Evolutionary conservation across 2,113 vertebrate species (phyloP), one percentile per base, ranked within the genome.

Genomic region (Vulpes vulpes): DNA sequence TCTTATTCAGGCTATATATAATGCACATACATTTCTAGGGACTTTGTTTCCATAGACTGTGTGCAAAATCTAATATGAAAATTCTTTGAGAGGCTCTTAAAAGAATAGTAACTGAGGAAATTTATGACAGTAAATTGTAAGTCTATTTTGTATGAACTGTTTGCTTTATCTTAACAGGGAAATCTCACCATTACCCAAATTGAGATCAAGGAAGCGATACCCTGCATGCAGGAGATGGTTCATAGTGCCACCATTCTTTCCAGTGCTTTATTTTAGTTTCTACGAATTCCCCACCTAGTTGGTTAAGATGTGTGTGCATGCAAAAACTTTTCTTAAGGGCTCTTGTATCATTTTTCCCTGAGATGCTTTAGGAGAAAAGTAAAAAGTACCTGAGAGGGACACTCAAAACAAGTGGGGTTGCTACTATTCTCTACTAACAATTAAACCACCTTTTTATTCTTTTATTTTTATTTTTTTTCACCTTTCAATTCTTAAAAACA

Each of bases 261-360:
- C 32, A 83, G 53, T 94, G 14, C 11, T 97, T 90, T 74, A 67
- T 74, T 97, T 97, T 69, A n/a, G 2, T 64, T 96, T 93, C 97
- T 96, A 95, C 97, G 97, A 98, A 98, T 97, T 96, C 94, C 80
- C 89, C 76, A 80, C 64, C 25, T 32, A 84, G 49, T 59, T 27
- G 43, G 53, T 53, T 53, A 83, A 79, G 55, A 76, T 17, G 22
- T 1, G 5, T 32, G 0, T n/a, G 23, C 60, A 51, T 7, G 2
- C 2, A 49, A 76, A 71, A 62, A 51, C 4, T 23, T 84, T 97
- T 92, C 92, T 57, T 76, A 96, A 91, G 57, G 53, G 23, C 25
- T 94, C 64, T 87, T 79, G 79, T 88, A 59, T 80, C 32, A 91
- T 32, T 88, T 64, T 95, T 92, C 65, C 76, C 80, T 80, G 59